phyloP scores from a whole-genome alignment of 2,888 invertebrate species.

The Antheraea assamensis region DNA sequence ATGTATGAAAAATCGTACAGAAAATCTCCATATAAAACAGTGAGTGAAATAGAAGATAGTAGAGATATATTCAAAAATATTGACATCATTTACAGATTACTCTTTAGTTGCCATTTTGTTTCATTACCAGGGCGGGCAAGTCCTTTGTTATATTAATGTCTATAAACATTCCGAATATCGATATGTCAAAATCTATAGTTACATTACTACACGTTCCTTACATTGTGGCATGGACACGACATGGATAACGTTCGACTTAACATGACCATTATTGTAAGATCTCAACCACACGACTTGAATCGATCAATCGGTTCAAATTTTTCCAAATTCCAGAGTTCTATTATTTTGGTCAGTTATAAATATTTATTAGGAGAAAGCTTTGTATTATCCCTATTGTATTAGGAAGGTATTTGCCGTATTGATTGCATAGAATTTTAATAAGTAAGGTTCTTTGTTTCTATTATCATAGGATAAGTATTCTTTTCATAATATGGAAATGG shows the following conservation, averaged over 20 bases:
- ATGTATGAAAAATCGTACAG: too few relatives aligned
- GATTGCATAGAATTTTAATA: constrained; percentile 30
- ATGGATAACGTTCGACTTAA: constrained; percentile 37
- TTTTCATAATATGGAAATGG: neutral
- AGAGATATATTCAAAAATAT: too few relatives aligned
- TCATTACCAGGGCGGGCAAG: too few relatives aligned
- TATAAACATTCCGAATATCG: neutral
- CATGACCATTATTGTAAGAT: constrained; percentile 42
- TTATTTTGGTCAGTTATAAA: constrained; percentile 48
- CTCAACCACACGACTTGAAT: constrained; percentile 30
- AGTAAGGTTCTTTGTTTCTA: constrained; percentile 12
- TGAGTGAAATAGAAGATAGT: too few relatives aligned
- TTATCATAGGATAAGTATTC: neutral
- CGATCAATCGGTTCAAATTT: constrained; percentile 22
- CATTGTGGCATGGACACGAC: constrained; percentile 31
- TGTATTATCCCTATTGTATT: constrained; percentile 31
- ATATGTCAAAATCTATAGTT: neutral
- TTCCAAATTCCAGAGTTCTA: constrained; percentile 30
- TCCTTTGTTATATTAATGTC: neutral
- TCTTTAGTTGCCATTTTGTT: too few relatives aligned
- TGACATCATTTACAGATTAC: too few relatives aligned
- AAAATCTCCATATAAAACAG: too few relatives aligned
- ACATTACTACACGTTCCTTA: constrained; percentile 9
- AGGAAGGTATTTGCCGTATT: constrained; percentile 30
- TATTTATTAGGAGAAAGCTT: constrained; percentile 69